These are phyloP conservation scores for Coelopa pilipes DNA, from an alignment of 2,888 invertebrate species.

Conservation along the genomic window DNA sequence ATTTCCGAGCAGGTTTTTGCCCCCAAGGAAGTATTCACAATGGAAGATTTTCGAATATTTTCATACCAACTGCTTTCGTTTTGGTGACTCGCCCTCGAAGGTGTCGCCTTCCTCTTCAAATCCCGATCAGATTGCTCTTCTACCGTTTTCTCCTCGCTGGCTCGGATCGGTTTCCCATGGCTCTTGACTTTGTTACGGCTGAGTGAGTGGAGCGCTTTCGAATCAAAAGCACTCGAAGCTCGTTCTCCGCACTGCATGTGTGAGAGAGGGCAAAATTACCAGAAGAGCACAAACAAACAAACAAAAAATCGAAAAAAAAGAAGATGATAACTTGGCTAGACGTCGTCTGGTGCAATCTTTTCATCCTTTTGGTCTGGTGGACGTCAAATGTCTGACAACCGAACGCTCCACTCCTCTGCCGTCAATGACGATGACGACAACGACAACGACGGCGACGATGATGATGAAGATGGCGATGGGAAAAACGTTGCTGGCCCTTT, in stretches of 20 bases:
- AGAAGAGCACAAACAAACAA: background rate
- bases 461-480: background rate
- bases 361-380: slow-evolving; percentile 35
- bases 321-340: slow-evolving; percentile 29
- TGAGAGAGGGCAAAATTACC: background rate
- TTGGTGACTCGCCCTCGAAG: too few relatives aligned
- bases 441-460: background rate
- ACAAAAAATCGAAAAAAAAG: slow-evolving; percentile 13
- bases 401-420: background rate
- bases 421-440: background rate
- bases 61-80: too few relatives aligned
- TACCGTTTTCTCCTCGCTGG: background rate
- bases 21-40: too few relatives aligned
- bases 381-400: slow-evolving; percentile 7
- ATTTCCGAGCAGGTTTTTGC: too few relatives aligned
- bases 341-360: slow-evolving; percentile 26
- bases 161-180: slow-evolving; percentile 6
- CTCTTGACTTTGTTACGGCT: slow-evolving; percentile 8
- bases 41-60: too few relatives aligned
- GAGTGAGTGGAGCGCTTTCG: slow-evolving; percentile 30
- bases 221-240: slow-evolving; percentile 24
- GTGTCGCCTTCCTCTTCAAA: too few relatives aligned
- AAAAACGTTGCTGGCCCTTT: slow-evolving; percentile 25
- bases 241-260: slow-evolving; percentile 2
- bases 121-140: background rate